phyloP scores from a whole-genome alignment of 2,888 invertebrate species.

The Phengaris arion region DNA sequence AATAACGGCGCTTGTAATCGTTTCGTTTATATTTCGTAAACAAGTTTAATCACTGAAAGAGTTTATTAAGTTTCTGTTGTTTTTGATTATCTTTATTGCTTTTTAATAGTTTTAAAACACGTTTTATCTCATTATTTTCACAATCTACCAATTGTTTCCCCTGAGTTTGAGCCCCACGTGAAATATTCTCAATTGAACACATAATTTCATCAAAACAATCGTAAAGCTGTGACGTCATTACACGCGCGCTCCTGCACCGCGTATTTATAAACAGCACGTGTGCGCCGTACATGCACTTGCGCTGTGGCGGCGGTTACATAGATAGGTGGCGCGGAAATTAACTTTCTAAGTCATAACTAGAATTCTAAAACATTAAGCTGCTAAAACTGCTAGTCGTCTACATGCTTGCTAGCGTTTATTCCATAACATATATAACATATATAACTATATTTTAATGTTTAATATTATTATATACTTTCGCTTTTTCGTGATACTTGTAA shows the following conservation, averaged over 20 bases:
- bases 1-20: not conserved
- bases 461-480: not conserved
- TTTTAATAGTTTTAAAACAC: not conserved
- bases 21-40: conserved; percentile 3
- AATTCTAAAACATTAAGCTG: not conserved
- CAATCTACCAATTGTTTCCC: not conserved
- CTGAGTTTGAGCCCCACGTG: not conserved
- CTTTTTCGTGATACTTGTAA: not conserved
- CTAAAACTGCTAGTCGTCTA: not conserved
- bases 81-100: not conserved
- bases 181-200: conserved; percentile 26
- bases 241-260: conserved; percentile 65
- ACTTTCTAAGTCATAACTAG: conserved; percentile 6
- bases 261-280: conserved; percentile 75
- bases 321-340: conserved; percentile 18
- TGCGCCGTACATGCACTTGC: conserved; percentile 40
- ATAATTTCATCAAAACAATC: conserved; percentile 44
- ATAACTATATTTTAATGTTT: no score
- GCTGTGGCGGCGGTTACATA: not conserved
- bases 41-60: not conserved
- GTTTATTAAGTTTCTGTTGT: not conserved
- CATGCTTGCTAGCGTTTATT: not conserved
- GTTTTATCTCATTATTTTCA: not conserved
- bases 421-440: no score
- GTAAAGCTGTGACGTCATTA: conserved; percentile 56